Evolutionary conservation across 1,140 invertebrate genomes (phyloP).

Genomic region (Euura lappo): DNA sequence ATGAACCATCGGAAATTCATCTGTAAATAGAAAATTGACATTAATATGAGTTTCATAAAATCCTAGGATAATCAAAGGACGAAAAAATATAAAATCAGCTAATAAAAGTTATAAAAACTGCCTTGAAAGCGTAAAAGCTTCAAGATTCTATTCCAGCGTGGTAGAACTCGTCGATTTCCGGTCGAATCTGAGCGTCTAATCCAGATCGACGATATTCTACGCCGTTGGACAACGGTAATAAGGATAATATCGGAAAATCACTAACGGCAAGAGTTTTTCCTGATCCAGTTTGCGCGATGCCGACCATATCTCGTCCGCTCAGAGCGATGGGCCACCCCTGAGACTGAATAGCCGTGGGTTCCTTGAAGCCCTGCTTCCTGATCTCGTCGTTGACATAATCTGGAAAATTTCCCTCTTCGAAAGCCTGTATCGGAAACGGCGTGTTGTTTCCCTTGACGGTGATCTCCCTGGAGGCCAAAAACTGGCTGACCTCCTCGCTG

Average conservation of each 20-base stretch:
- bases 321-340: conserved; percentile 94
- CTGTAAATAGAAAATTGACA: too few relatives aligned
- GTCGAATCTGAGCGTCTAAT: too few relatives aligned
- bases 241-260: background rate
- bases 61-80: too few relatives aligned
- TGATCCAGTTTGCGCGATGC: conserved; percentile 94
- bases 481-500: conserved; percentile 76
- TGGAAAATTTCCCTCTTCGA: conserved; percentile 90
- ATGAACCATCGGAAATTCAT: too few relatives aligned
- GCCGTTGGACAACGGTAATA: too few relatives aligned
- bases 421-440: conserved; percentile 84
- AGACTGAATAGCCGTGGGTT: conserved; percentile 87
- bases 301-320: conserved; percentile 89
- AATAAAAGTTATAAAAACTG: too few relatives aligned
- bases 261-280: conserved; percentile 82
- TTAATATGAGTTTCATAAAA: too few relatives aligned
- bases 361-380: conserved; percentile 80
- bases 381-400: conserved; percentile 82
- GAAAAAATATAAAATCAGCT: too few relatives aligned
- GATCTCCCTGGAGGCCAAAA: conserved; percentile 80
- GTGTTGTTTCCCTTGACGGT: conserved; percentile 83
- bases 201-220: too few relatives aligned
- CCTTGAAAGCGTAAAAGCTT: too few relatives aligned
- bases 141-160: too few relatives aligned
- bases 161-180: too few relatives aligned